Conservation (phyloP, 2,888 invertebrate species). For the Agrochola lychnidis region DNA sequence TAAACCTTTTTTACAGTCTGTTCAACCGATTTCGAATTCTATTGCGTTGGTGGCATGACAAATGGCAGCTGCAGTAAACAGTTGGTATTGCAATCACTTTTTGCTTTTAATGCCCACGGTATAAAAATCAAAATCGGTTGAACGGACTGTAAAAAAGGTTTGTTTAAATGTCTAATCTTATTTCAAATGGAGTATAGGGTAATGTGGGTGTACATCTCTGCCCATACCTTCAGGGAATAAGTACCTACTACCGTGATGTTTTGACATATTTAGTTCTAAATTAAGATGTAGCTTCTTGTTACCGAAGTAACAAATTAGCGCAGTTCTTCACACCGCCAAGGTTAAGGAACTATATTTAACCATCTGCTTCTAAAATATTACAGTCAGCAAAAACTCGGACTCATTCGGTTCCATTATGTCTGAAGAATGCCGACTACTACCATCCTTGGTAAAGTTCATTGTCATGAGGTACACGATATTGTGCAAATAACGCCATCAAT, state of each 20-base stretch:
- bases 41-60: too few species aligned
- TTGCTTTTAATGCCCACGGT: too few species aligned
- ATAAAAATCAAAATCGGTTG: too few species aligned
- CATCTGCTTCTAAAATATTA: too few species aligned
- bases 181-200: too few species aligned
- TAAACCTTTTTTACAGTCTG: too few species aligned
- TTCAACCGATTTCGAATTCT: too few species aligned
- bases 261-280: too few species aligned
- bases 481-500: neutral
- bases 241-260: neutral
- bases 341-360: neutral
- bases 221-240: neutral
- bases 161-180: too few species aligned
- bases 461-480: neutral
- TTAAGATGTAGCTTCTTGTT: neutral
- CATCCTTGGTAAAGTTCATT: slow-evolving; percentile 9
- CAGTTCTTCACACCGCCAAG: neutral
- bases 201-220: neutral
- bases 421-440: neutral
- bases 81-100: too few species aligned
- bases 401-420: neutral
- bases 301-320: neutral
- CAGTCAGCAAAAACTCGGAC: neutral
- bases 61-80: too few species aligned
- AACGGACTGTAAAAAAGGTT: too few species aligned